phyloP scores from a whole-genome alignment of 2,113 vertebrate species.

The Lepisosteus oculatus region DNA sequence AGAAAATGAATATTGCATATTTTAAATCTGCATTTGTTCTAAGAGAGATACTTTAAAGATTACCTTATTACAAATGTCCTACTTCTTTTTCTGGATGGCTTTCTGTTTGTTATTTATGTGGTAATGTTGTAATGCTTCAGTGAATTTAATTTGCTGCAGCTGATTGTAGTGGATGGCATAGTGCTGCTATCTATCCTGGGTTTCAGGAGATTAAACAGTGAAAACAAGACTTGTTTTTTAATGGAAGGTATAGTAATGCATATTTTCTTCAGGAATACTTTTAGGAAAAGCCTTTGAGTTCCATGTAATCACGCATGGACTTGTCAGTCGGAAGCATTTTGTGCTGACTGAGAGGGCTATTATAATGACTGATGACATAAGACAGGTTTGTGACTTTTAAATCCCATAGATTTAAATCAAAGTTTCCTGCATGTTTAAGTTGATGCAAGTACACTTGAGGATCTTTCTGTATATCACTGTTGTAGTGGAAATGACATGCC shows the following conservation, averaged over 20 bases:
- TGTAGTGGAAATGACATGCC: too few species aligned
- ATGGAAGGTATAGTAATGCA: not conserved
- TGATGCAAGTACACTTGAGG: too few species aligned
- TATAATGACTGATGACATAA: slow-evolving; percentile 58
- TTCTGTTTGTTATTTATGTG: slow-evolving; percentile 46
- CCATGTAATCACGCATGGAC: slow-evolving; percentile 5
- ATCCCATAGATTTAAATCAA: too few species aligned
- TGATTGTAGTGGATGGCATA: slow-evolving; percentile 45
- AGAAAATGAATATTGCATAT: too few species aligned
- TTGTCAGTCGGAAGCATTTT: slow-evolving; percentile 57
- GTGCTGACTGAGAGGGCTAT: slow-evolving; percentile 66
- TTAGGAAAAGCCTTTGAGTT: not conserved
- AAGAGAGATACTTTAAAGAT: slow-evolving; percentile 7
- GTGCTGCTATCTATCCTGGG: slow-evolving; percentile 32
- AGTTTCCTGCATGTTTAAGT: too few species aligned
- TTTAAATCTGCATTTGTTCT: too few species aligned
- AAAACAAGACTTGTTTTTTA: slow-evolving; percentile 22
- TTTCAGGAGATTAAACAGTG: slow-evolving; percentile 39
- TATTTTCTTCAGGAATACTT: slow-evolving; percentile 17
- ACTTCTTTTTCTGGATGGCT: slow-evolving; percentile 15
- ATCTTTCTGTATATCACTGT: too few species aligned
- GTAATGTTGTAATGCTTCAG: slow-evolving; percentile 48
- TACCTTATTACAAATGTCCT: slow-evolving; percentile 14
- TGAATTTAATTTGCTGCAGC: slow-evolving; percentile 33
- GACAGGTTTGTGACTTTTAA: slow-evolving; percentile 17